Percentiles rank a stretch among this genome's conserved stretches.
Evolutionary conservation across 2,888 invertebrate species (phyloP).

Genomic region (Alsophila aescularia): DNA sequence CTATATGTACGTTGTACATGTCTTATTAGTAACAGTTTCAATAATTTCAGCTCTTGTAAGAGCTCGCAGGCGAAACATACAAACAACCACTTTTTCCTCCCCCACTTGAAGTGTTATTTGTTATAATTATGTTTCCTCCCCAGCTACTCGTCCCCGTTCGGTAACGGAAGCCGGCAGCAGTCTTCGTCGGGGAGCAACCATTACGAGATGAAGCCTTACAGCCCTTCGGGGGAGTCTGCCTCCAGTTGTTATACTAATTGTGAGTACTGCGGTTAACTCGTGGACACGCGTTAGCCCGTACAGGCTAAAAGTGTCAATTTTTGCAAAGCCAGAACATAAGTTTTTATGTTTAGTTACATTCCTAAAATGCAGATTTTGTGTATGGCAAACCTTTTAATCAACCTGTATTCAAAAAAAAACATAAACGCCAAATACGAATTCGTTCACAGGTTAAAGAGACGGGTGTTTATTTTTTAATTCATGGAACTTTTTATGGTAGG

Average conservation of each 20-base stretch:
- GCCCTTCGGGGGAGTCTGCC: constrained; percentile 75
- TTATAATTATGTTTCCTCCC: constrained; percentile 21
- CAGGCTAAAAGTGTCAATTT: too few relatives aligned
- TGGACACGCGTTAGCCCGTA: too few relatives aligned
- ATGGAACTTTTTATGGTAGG: too few relatives aligned
- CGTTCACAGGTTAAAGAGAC: too few relatives aligned
- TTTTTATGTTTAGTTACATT: too few relatives aligned
- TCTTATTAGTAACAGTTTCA: not conserved
- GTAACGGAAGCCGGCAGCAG: constrained; percentile 67
- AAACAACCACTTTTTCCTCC: not conserved
- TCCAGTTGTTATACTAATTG: constrained; percentile 79
- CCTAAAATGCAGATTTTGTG: too few relatives aligned
- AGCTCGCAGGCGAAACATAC: not conserved
- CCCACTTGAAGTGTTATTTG: not conserved
- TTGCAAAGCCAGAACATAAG: too few relatives aligned
- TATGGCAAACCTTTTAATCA: too few relatives aligned
- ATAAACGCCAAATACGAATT: too few relatives aligned
- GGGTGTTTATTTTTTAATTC: too few relatives aligned
- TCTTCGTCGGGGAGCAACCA: constrained; percentile 72
- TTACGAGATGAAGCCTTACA: constrained; percentile 81
- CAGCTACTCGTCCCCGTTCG: constrained; percentile 77
- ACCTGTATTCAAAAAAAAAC: too few relatives aligned
- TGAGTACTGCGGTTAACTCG: constrained; percentile 52
- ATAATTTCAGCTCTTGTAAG: not conserved
- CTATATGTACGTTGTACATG: too few relatives aligned